Percentiles rank a stretch among this genome's conserved stretches.
Conservation (phyloP, 2,113 vertebrate species). For the Irena cyanogastra region DNA sequence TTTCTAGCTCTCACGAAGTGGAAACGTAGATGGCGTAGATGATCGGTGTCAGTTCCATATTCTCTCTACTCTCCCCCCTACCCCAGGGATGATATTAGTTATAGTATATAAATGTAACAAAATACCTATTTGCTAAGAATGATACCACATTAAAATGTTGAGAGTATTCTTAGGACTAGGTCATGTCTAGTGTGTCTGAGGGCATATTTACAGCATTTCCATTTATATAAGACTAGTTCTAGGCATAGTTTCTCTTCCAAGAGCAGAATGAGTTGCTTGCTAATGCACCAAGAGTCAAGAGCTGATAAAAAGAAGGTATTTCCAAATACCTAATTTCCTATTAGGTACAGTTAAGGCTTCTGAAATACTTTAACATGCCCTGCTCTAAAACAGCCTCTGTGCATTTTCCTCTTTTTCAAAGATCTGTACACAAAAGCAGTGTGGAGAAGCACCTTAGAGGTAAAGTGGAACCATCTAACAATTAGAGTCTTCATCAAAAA, state of each 20-base stretch:
- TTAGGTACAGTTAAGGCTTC: background rate
- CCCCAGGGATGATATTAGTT: background rate
- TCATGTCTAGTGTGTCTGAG: background rate
- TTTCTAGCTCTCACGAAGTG: background rate
- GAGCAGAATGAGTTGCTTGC: background rate
- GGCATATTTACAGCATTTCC: background rate
- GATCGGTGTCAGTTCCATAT: background rate
- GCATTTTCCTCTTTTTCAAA: background rate
- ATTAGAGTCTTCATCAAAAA: background rate
- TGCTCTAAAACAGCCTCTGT: background rate
- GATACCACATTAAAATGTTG: background rate
- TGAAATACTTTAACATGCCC: background rate
- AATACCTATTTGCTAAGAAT: background rate
- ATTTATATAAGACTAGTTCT: background rate
- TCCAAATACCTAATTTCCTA: background rate
- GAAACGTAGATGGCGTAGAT: background rate
- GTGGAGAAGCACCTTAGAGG: background rate
- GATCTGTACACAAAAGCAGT: background rate
- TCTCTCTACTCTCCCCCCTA: background rate
- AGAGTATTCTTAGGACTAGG: background rate
- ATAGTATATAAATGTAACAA: background rate
- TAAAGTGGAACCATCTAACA: background rate
- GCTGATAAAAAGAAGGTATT: background rate
- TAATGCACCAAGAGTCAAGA: background rate
- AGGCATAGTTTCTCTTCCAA: background rate